Evolutionary conservation across 2,888 invertebrate species (phyloP), one percentile per base, ranked within the genome.

Genomic region (Tetragnatha montana): DNA sequence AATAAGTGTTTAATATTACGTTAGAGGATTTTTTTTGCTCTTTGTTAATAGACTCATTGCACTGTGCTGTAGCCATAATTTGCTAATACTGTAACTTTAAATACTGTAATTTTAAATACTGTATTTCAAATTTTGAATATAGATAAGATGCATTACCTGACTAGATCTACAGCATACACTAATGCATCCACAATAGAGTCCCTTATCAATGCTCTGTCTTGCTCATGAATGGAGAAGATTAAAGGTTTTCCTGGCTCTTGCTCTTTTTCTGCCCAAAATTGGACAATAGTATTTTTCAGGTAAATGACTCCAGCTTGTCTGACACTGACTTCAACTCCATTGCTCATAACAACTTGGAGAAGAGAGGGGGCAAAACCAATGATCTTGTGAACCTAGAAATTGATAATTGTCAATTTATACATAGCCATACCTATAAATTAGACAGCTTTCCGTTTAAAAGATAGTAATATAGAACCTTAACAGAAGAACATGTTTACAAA

Each of bases 271-370:
- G 93, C 96, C 99, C 99, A 99, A 94, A 96, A 96, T 92, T 96
- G 95, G 50, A 96, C 96, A 87, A 99, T 95, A 93, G 98, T 95
- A 94, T 99, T 99, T 94, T 99, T 99, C 92, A 99, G 94, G 94
- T 98, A 99, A 92, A 99, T 97, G 70, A 97, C 99, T 92, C 98
- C 98, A 91, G 99, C 99, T 95, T 99, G 99, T 91, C 99, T 95
- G 0, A 98, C 96, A 91, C 98, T 97, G 95, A 97, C 96, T 91
- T 98, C 97, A 78, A 98, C 95, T 75, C 93, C 92, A 92, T 97
- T 97, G 94, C 96, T 95, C 94, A 96, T 95, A 87, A 99, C 96
- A 91, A 99, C 96, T 95, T 98, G 98, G 82, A 99, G 95, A 89
- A 99, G 95, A 79, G 97, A 96, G 81, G 99, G 99, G 82, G 97